phyloP scores from a whole-genome alignment of 2,888 invertebrate genomes.

The Phengaris alcon region DNA sequence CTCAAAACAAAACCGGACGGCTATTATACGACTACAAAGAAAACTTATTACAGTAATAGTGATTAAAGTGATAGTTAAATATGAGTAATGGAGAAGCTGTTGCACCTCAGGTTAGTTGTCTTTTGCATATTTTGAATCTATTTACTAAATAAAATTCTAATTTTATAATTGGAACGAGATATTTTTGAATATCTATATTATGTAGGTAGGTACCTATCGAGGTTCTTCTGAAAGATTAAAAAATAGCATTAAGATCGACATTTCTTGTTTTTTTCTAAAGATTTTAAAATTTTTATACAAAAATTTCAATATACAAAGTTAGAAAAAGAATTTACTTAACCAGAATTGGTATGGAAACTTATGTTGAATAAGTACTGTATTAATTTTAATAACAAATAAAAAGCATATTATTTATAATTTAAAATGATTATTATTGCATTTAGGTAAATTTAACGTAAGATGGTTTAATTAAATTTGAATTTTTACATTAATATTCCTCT shows the following conservation, averaged over 20 bases:
- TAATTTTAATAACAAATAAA: too few relatives aligned
- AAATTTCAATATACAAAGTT: background rate
- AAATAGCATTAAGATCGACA: background rate
- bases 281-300: background rate
- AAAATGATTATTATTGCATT: too few relatives aligned
- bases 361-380: too few relatives aligned
- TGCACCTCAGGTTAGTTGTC: slow-evolving; percentile 21
- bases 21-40: slow-evolving; percentile 56
- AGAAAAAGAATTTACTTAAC: too few relatives aligned
- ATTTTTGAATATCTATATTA: background rate
- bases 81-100: slow-evolving; percentile 26
- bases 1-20: slow-evolving; percentile 79
- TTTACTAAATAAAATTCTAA: background rate
- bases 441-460: too few relatives aligned
- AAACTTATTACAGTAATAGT: slow-evolving; percentile 35
- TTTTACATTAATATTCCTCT: too few relatives aligned
- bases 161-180: background rate
- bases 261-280: background rate
- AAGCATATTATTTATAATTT: too few relatives aligned
- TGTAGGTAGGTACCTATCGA: background rate
- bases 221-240: background rate
- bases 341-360: too few relatives aligned
- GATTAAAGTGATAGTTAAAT: slow-evolving; percentile 8
- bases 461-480: too few relatives aligned
- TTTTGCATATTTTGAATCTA: background rate